phyloP scores from a whole-genome alignment of 2,888 invertebrate species.

The Amiota mariae region DNA sequence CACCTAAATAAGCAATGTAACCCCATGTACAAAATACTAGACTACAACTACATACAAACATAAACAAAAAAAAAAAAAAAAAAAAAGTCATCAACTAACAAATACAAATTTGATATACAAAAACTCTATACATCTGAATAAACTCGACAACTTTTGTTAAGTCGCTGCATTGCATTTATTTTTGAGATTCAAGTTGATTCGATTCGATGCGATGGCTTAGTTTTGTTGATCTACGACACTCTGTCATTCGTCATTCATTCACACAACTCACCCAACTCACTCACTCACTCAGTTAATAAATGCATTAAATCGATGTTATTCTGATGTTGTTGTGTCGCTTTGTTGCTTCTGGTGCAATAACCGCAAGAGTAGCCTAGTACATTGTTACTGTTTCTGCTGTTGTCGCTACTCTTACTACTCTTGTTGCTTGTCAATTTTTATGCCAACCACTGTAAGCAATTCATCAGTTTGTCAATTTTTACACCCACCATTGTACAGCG shows the following conservation, averaged over 20 bases:
- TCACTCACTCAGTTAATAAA: not conserved
- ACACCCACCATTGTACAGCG: not conserved
- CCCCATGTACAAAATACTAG: not conserved
- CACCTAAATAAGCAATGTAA: no score
- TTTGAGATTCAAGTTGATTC: not conserved
- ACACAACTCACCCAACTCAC: not conserved
- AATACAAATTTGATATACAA: no score
- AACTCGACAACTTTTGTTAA: no score
- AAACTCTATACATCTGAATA: no score
- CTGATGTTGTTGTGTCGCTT: constrained; percentile 4
- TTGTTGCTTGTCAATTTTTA: constrained; percentile 9
- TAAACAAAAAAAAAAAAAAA: no score
- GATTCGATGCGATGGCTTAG: not conserved
- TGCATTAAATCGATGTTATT: not conserved
- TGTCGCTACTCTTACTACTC: constrained; percentile 26
- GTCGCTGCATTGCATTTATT: not conserved
- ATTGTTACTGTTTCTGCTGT: constrained; percentile 13
- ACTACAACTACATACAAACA: not conserved
- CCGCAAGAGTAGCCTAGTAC: constrained; percentile 10
- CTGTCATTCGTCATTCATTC: not conserved
- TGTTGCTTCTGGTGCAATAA: constrained; percentile 26
- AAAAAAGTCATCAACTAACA: not conserved
- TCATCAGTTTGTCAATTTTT: no score
- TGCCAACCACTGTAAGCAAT: constrained; percentile 30
- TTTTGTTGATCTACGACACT: not conserved